Evolutionary conservation across 2,113 vertebrate genomes (phyloP).

Genomic region (Ramphastos sulfuratus): DNA sequence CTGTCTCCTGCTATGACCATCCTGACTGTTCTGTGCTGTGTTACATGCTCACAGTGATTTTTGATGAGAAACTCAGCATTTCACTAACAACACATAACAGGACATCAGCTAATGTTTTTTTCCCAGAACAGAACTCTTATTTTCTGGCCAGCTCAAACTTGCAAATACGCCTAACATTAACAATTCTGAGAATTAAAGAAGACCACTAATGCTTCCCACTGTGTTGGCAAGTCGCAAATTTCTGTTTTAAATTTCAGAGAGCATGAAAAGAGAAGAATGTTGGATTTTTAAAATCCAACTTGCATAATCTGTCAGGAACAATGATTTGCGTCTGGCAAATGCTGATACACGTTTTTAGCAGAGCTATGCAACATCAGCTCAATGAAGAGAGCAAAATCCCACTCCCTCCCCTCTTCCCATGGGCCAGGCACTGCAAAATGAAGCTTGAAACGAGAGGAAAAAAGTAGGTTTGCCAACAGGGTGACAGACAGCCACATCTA

Average conservation of each 20-base stretch:
- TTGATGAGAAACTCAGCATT: constrained; percentile 28
- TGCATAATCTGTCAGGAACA: constrained; percentile 31
- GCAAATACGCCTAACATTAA: not conserved
- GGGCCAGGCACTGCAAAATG: not conserved
- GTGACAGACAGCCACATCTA: not conserved
- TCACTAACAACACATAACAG: not conserved
- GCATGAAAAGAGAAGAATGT: not conserved
- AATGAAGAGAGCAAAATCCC: not conserved
- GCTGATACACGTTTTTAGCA: not conserved
- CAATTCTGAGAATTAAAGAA: constrained; percentile 10
- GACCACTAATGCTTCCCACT: not conserved
- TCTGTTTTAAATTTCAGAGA: not conserved
- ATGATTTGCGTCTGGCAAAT: not conserved
- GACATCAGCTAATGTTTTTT: not conserved
- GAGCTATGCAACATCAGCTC: constrained; percentile 13
- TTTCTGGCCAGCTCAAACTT: constrained; percentile 2
- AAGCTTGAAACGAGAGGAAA: not conserved
- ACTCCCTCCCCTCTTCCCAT: not conserved
- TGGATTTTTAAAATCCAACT: constrained; percentile 36
- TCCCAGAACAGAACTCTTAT: not conserved
- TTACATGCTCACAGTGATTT: not conserved
- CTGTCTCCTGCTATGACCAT: not conserved
- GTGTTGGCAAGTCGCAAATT: not conserved
- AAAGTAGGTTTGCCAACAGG: not conserved
- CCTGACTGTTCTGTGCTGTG: not conserved